Evolutionary conservation across 2,113 vertebrate species (phyloP).

Genomic region (Plestiodon gilberti): DNA sequence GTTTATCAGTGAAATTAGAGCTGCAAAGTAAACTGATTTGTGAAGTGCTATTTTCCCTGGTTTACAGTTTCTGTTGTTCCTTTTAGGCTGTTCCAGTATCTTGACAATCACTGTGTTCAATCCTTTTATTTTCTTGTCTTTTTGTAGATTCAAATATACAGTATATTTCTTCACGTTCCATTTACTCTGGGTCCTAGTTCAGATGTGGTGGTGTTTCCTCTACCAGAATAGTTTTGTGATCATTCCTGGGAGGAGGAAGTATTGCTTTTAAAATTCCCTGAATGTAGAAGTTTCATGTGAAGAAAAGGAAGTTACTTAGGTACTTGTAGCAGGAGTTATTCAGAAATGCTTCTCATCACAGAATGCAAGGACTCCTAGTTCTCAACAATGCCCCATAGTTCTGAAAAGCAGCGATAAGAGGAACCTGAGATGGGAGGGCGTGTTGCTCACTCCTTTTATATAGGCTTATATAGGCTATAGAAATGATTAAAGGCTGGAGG

Average conservation of each 20-base stretch:
- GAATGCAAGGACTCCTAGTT: background rate
- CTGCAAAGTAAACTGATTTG: background rate
- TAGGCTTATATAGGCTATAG: background rate
- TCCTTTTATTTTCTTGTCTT: background rate
- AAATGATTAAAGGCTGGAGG: background rate
- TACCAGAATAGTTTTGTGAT: background rate
- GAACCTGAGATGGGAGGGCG: background rate
- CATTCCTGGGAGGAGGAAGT: background rate
- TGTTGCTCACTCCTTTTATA: background rate
- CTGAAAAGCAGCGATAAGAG: background rate
- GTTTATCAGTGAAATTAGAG: background rate
- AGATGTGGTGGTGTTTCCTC: background rate
- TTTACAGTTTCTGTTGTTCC: background rate
- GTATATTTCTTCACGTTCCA: background rate
- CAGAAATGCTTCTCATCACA: background rate
- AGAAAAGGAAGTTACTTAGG: background rate
- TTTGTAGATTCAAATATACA: background rate
- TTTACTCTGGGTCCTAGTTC: background rate
- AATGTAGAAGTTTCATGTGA: background rate
- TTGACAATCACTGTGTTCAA: background rate
- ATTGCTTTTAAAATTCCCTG: background rate
- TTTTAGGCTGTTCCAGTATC: background rate
- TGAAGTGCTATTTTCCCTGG: background rate
- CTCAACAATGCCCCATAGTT: background rate
- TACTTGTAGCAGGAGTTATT: background rate